phyloP scores from a whole-genome alignment of 1,140 invertebrate genomes.

The Aphidius ervi region DNA sequence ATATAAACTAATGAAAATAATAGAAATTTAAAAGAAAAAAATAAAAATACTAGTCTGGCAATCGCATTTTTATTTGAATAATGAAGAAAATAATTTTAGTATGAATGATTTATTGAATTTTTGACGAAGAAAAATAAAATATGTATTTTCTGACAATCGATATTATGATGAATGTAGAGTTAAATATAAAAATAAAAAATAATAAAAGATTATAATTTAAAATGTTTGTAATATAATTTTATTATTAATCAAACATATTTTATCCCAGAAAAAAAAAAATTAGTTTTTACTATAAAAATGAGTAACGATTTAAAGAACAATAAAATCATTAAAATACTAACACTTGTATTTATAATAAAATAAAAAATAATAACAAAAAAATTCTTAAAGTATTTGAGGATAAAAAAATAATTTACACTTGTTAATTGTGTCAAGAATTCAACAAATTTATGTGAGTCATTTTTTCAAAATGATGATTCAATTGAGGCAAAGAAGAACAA shows the following conservation, averaged over 20 bases:
- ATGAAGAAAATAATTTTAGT: neutral
- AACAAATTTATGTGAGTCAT: too few species aligned
- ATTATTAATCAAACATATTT: too few species aligned
- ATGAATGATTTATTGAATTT: neutral
- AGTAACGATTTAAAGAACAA: too few species aligned
- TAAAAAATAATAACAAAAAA: constrained; percentile 1
- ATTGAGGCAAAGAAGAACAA: too few species aligned
- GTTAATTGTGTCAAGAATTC: too few species aligned
- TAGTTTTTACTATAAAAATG: too few species aligned
- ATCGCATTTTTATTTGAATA: neutral
- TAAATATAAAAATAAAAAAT: constrained; percentile 1
- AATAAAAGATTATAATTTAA: neutral
- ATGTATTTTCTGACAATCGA: constrained; percentile 23
- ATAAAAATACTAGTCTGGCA: neutral
- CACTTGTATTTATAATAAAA: neutral
- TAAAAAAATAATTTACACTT: too few species aligned
- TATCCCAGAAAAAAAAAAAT: too few species aligned
- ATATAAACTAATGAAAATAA: neutral
- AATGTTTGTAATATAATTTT: neutral
- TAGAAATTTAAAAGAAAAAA: neutral
- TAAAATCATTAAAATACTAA: too few species aligned
- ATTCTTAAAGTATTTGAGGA: too few species aligned
- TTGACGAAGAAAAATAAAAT: neutral
- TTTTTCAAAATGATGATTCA: too few species aligned
- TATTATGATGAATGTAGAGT: neutral